Evolutionary conservation across 53 echinoderm and acorn worm genomes (phyloP), one percentile per base, ranked within the genome.

Genomic region (Mesocentrotus franciscanus): DNA sequence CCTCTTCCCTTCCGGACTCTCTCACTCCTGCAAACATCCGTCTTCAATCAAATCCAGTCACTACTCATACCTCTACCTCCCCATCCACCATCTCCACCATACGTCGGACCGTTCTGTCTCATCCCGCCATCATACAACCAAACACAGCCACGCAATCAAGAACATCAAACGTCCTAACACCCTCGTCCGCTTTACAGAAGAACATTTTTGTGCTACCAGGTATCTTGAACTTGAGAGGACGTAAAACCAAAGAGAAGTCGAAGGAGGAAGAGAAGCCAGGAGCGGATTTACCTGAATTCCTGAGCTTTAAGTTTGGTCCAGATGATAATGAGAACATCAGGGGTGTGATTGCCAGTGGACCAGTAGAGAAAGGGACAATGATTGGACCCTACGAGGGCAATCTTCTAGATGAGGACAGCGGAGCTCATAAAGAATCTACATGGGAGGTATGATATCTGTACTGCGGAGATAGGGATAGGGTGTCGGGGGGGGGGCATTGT

Each of bases 361-460:
- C 18, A 13, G 70, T 92, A 42, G 92, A 92, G 92, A 68, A 92
- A 35, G 92, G 92, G 9, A 68, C 42, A 34, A 42, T 64, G 18
- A 70, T 92, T 10, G 92, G 92, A 15, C 92, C 92, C 68, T 92
- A 92, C 39, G 92, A 92, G 33, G 92, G 92, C 71, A 68, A 92
- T 68, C 92, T 92, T 22, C 71, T 92, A 17, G 92, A 92, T 71
- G 92, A 92, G 36, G 92, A 61, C 9, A 68, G 26, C 18, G 92
- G 92, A 62, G 30, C 92, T 62, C 62, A 9, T 39, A 92, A 92
- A 39, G 92, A 92, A 36, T 92, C 92, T 64, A 92, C 92, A 18
- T 92, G 92, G 92, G 92, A 92, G 92, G 92, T 92, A 92, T 17
- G 92, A 34, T 62, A 49, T 62, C 72, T n/a, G 18, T 26, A 71